Percentiles rank a stretch among this genome's conserved stretches.
phyloP scores from a whole-genome alignment of 2,113 vertebrate genomes.

The Polypterus senegalus region DNA sequence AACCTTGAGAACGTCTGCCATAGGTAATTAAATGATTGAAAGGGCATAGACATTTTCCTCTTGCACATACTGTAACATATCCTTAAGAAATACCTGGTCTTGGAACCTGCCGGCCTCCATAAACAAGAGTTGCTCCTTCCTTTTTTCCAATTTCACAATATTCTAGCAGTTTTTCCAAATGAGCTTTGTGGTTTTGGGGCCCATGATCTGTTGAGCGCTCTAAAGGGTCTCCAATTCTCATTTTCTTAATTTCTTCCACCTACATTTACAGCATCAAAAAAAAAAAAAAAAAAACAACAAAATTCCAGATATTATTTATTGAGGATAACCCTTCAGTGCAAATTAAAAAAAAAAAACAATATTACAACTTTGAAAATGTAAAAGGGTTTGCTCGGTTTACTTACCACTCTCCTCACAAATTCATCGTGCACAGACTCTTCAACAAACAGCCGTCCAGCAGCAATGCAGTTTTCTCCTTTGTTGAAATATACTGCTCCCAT shows the following conservation, averaged over 20 bases:
- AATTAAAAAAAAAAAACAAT: no score
- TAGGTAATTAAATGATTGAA: no score
- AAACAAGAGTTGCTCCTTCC: slow-evolving; percentile 64
- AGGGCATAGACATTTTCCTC: no score
- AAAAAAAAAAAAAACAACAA: background rate
- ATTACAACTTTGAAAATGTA: no score
- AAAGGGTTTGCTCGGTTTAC: slow-evolving; percentile 10
- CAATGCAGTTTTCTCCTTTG: slow-evolving; percentile 74
- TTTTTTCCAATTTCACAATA: slow-evolving; percentile 62
- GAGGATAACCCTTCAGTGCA: background rate
- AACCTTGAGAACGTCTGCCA: no score
- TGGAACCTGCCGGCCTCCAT: slow-evolving; percentile 48
- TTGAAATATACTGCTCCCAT: slow-evolving; percentile 72
- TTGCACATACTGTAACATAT: no score
- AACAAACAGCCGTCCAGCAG: slow-evolving; percentile 65
- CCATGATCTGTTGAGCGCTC: slow-evolving; percentile 67
- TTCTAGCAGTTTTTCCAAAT: slow-evolving; percentile 63
- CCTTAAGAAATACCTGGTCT: slow-evolving; percentile 47
- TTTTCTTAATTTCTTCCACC: slow-evolving; percentile 73
- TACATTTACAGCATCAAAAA: slow-evolving; percentile 15
- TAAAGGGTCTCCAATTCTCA: slow-evolving; percentile 70
- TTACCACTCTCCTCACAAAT: slow-evolving; percentile 64
- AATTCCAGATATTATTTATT: background rate
- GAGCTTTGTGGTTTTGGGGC: slow-evolving; percentile 66
- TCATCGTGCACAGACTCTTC: slow-evolving; percentile 65